Conservation (phyloP, 1,140 invertebrate genomes). For the Ceratina japonica region DNA sequence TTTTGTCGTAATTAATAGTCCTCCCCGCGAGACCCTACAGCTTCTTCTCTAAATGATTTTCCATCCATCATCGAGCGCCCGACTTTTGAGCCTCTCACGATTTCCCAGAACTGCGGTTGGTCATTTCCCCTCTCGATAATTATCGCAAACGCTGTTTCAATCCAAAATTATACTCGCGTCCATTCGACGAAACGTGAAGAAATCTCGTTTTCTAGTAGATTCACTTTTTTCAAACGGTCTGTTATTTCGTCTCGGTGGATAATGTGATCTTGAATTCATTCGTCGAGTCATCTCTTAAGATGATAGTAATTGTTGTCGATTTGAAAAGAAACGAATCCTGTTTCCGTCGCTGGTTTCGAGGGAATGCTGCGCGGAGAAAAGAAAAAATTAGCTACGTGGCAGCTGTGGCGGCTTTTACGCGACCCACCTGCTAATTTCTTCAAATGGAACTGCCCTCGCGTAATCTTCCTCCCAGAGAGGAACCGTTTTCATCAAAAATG, state of each 20-base stretch:
- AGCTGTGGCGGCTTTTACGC: slow-evolving; percentile 34
- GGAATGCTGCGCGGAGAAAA: too few relatives aligned
- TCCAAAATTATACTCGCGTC: not conserved
- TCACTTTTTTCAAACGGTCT: too few relatives aligned
- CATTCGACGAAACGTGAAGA: too few relatives aligned
- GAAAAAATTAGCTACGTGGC: slow-evolving; percentile 40
- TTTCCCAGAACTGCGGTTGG: slow-evolving; percentile 50
- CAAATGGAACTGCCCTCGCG: slow-evolving; percentile 10
- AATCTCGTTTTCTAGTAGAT: too few relatives aligned
- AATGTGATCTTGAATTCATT: slow-evolving; percentile 37
- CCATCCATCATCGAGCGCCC: slow-evolving; percentile 71
- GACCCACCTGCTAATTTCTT: slow-evolving; percentile 52
- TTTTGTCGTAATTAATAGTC: slow-evolving; percentile 80
- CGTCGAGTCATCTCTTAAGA: slow-evolving; percentile 52
- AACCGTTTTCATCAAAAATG: not conserved
- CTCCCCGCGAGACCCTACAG: slow-evolving; percentile 67
- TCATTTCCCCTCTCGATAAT: not conserved
- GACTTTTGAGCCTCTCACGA: slow-evolving; percentile 70
- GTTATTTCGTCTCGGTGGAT: slow-evolving; percentile 35
- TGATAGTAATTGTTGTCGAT: slow-evolving; percentile 58
- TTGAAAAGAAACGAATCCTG: slow-evolving; percentile 26
- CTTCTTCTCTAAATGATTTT: slow-evolving; percentile 78
- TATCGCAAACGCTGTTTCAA: not conserved
- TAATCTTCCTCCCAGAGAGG: not conserved
- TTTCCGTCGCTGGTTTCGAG: slow-evolving; percentile 29